Evolutionary conservation across 1,140 invertebrate genomes (phyloP), one percentile per base, ranked within the genome.

Genomic region (Penaeus chinensis): DNA sequence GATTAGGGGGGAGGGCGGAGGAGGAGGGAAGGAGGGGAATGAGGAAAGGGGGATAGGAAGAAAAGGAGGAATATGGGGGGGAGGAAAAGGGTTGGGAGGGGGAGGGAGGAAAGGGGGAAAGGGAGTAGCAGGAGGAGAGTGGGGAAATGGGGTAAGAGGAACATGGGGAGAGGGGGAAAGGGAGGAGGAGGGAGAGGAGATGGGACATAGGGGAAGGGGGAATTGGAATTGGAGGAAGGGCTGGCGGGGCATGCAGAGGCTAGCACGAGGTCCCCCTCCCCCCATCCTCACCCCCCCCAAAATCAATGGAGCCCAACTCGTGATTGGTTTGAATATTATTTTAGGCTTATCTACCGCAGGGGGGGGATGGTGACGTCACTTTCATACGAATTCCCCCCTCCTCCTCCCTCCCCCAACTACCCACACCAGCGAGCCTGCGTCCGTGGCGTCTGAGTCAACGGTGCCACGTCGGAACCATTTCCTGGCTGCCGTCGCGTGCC

Each of bases 311-410:
- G 32, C 66, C 32, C 66, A 32, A 71, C 66, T 32, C 66, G 66
- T 32, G n/a, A 71, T 24, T 71, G 66, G 66, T 71, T n/a, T 71
- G 66, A 71, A 71, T 71, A 71, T 71, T 71, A 71, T 71, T 71
- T 71, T 71, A 71, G 66, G 66, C 66, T 71, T 71, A 71, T n/a
- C n/a, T 71, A n/a, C n/a, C 66, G n/a, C n/a, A n/a, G n/a, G 66
- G n/a, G 66, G 66, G 65, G 65, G 22, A 32, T n/a, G 66, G 8
- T n/a, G 66, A 32, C 32, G 66, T 71, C 54, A 54, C 54, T 13
- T 54, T 54, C 54, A 32, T 71, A 18, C 20, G 66, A 11, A 11
- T 19, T 18, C 27, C 27, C 66, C 66, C 27, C 27, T 1, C 22
- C 18, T 16, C 19, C 66, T 32, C 16, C 32, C 66, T 10, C 27